Conservation (phyloP, 2,113 vertebrate species). For the Neolamprologus falcicula region DNA sequence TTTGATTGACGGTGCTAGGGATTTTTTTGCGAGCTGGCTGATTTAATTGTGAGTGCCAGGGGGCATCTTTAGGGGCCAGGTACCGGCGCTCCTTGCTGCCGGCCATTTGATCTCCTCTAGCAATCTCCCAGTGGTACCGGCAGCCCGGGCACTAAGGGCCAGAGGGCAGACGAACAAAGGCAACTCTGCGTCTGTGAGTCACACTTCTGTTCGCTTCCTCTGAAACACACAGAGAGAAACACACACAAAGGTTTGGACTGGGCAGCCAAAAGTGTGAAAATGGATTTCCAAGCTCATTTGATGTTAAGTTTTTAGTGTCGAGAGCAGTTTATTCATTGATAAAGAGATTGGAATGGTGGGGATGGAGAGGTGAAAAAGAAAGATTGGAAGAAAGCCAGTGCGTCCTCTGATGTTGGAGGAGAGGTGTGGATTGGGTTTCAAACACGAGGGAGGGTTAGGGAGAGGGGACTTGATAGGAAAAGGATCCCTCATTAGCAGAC, state of each 20-base stretch:
- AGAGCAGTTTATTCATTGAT: constrained; percentile 75
- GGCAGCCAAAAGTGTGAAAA: constrained; percentile 89
- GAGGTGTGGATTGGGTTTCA: constrained; percentile 65
- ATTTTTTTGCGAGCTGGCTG: constrained; percentile 68
- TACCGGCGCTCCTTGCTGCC: constrained; percentile 69
- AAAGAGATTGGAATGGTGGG: constrained; percentile 2
- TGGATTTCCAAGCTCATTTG: constrained; percentile 93
- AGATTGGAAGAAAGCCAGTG: constrained; percentile 3
- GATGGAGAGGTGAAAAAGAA: not conserved
- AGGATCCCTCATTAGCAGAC: constrained; percentile 52
- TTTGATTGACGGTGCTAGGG: constrained; percentile 89
- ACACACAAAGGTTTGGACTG: constrained; percentile 83
- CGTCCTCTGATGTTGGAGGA: constrained; percentile 55
- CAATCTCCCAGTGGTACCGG: constrained; percentile 78
- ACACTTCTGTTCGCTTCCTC: constrained; percentile 66
- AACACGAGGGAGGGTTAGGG: constrained; percentile 64
- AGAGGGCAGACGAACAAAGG: constrained; percentile 94
- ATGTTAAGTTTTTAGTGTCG: constrained; percentile 95
- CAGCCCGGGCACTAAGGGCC: constrained; percentile 86
- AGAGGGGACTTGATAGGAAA: constrained; percentile 61
- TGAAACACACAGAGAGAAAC: constrained; percentile 60
- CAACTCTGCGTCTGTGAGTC: constrained; percentile 79
- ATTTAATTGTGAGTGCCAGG: constrained; percentile 91
- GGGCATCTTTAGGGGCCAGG: constrained; percentile 89
- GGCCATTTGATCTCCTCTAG: constrained; percentile 78